Percentiles rank a stretch among this genome's conserved stretches.
phyloP scores from a whole-genome alignment of 2,888 invertebrate species.

The Lysandra coridon region DNA sequence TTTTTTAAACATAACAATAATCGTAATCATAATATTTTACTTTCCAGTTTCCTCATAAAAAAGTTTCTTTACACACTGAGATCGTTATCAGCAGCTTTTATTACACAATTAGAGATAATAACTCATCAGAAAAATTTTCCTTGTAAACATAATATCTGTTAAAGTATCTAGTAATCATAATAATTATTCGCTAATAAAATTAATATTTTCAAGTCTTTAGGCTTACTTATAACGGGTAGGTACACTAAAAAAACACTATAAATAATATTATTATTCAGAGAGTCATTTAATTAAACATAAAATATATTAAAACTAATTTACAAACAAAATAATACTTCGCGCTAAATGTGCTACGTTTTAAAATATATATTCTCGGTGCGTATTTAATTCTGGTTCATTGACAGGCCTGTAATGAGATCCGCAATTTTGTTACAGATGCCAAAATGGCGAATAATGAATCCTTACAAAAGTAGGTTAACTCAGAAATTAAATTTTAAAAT shows the following conservation, averaged over 20 bases:
- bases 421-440: background rate
- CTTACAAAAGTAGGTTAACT: background rate
- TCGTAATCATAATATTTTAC: background rate
- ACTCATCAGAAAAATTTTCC: background rate
- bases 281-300: constrained; percentile 4
- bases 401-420: constrained; percentile 25
- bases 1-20: background rate
- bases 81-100: background rate
- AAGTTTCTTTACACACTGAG: background rate
- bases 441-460: background rate
- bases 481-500: background rate
- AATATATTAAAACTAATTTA: background rate
- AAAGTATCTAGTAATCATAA: too few species aligned
- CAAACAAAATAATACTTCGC: background rate
- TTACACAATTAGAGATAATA: background rate
- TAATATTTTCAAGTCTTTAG: too few species aligned
- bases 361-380: background rate
- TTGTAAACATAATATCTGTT: too few species aligned
- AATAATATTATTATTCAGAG: background rate
- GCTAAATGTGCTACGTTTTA: background rate
- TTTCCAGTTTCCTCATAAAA: background rate
- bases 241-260: background rate
- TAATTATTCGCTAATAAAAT: too few species aligned
- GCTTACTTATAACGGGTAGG: too few species aligned
- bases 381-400: constrained; percentile 14